Evolutionary conservation across 2,888 invertebrate genomes (phyloP).

Genomic region (Ophioninae sp.): DNA sequence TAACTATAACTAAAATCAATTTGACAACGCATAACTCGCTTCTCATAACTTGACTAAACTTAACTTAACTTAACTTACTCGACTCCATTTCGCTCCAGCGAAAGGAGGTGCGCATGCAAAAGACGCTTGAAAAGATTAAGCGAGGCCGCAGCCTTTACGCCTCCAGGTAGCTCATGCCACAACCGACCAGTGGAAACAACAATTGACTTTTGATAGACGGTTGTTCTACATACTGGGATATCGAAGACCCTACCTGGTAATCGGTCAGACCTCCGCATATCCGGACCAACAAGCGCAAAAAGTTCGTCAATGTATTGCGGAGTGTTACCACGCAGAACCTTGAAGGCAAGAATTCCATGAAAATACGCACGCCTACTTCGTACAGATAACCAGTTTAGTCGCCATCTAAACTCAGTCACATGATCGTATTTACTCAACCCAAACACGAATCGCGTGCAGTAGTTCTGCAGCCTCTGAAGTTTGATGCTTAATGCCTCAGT

Average conservation of each 20-base stretch:
- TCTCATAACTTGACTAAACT: too few relatives aligned
- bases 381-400: slow-evolving; percentile 33
- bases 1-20: too few relatives aligned
- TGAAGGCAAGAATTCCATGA: neutral
- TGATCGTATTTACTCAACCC: slow-evolving; percentile 13
- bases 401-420: slow-evolving; percentile 25
- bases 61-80: too few relatives aligned
- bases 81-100: too few relatives aligned
- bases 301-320: neutral
- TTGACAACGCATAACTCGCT: too few relatives aligned
- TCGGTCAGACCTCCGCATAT: neutral
- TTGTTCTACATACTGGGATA: neutral
- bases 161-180: too few relatives aligned
- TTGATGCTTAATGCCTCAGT: neutral
- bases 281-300: neutral
- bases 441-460: neutral
- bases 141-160: too few relatives aligned
- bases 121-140: too few relatives aligned
- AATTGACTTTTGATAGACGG: neutral
- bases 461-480: neutral
- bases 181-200: too few relatives aligned
- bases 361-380: neutral
- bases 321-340: neutral
- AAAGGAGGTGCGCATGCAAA: neutral
- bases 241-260: neutral